Evolutionary conservation across 2,888 invertebrate species (phyloP), one percentile per base, ranked within the genome.

Genomic region (Monoplex corrugatus): DNA sequence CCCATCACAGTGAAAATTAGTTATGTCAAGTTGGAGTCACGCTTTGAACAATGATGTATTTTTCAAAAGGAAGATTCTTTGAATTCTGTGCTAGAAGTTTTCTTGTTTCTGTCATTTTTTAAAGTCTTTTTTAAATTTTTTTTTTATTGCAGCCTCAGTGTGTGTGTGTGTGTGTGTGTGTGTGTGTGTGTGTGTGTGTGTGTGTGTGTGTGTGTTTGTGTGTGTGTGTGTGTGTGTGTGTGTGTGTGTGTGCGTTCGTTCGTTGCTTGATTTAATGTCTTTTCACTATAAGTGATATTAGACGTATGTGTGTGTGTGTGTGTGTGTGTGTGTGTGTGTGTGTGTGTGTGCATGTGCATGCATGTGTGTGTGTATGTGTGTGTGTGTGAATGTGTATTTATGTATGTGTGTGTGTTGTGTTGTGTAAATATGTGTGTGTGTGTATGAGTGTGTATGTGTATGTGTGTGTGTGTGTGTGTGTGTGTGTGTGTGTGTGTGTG

Each of bases 301-400:
- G n/a, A n/a, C n/a, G 38, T 38, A 16, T 86, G 28, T 72, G 28
- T 72, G 23, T 72, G n/a, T 86, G 38, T 72, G 38, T 86, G 38
- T 86, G 63, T 72, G 32, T 87, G 72, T 87, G 43, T 78, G 32
- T 87, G n/a, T 86, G 57, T 86, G 23, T 63, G 57, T 63, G 10
- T 35, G 10, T 63, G 57, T 38, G 16, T 86, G 6, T 1, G 2
- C 6, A 2, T n/a, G n/a, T 68, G 8, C 32, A 8, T 68, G 32
- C 63, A 23, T n/a, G 8, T 50, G 50, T 72, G 35, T 72, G 72
- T 72, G 72, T 32, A 35, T 72, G 35, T 72, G 72, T 32, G 10
- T 72, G 32, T 32, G 72, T 72, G 72, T 72, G 35, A 6, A 10
- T 72, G 80, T 35, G 35, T 57, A 57, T 13, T 57, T 57, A 23